Percentiles rank a stretch among this genome's conserved stretches.
phyloP scores from a whole-genome alignment of 2,797 vertebrate species.

The Orestias chungarensis region DNA sequence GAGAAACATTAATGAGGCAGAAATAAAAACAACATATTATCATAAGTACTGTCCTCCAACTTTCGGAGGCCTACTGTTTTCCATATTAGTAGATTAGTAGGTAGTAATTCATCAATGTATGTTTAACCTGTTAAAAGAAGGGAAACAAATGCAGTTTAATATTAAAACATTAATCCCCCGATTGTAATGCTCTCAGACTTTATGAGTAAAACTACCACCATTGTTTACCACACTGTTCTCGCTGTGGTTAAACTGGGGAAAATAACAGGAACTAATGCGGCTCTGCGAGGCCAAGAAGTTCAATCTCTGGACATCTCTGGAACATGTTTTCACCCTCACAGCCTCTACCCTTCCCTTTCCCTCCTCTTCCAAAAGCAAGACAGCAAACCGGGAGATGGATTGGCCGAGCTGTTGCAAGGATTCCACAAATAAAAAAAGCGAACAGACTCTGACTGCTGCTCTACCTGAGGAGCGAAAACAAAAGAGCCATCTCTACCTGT shows the following conservation, averaged over 20 bases:
- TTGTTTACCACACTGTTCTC: conserved; percentile 41
- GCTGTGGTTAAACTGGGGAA: conserved; percentile 10
- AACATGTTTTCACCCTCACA: conserved; percentile 62
- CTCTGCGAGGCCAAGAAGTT: conserved; percentile 52
- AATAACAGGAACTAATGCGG: conserved; percentile 46
- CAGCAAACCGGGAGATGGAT: conserved; percentile 57
- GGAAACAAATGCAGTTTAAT: not conserved
- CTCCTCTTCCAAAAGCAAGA: conserved; percentile 46
- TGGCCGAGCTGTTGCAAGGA: conserved; percentile 55
- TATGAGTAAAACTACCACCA: conserved; percentile 29
- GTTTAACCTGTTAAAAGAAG: not conserved
- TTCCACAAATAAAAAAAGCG: conserved; percentile 68
- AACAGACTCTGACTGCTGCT: conserved; percentile 69
- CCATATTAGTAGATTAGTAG: no score
- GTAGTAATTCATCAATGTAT: not conserved
- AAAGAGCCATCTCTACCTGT: conserved; percentile 80
- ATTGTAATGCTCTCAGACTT: not conserved
- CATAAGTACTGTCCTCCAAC: not conserved
- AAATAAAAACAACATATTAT: not conserved
- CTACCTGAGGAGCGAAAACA: conserved; percentile 77
- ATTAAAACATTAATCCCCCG: not conserved
- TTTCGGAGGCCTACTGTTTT: not conserved
- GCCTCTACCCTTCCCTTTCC: conserved; percentile 57
- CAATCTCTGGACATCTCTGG: conserved; percentile 63
- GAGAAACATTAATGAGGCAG: not conserved